A percentile compares a stretch with the other conserved stretches of the same genome.
These are phyloP conservation scores for Brachionus rubens DNA, from an alignment of 1,140 invertebrate species.

Conservation along the genomic window DNA sequence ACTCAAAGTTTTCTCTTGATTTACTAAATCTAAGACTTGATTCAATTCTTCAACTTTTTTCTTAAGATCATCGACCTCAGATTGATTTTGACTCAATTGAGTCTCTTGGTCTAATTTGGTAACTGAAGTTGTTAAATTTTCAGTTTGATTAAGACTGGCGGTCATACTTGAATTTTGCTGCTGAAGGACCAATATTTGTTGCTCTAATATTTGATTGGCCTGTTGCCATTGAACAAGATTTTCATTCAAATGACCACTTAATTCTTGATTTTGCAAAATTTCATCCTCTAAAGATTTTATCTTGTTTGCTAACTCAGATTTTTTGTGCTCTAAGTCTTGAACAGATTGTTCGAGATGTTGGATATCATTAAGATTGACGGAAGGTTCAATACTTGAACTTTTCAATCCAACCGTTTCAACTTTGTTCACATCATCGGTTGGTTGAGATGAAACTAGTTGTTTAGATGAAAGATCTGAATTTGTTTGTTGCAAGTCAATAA, in stretches of 20 bases:
- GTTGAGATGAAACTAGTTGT: too few relatives aligned
- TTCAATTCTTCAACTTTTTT: not conserved
- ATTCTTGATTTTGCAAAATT: not conserved
- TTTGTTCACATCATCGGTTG: too few relatives aligned
- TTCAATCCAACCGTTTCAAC: too few relatives aligned
- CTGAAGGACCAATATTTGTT: not conserved
- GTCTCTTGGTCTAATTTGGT: too few relatives aligned
- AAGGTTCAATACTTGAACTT: too few relatives aligned
- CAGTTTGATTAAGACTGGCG: too few relatives aligned
- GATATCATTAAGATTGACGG: too few relatives aligned
- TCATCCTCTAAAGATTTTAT: not conserved
- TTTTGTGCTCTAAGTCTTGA: not conserved
- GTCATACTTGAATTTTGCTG: too few relatives aligned
- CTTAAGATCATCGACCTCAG: not conserved
- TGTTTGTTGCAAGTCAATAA: not conserved
- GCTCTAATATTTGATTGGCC: not conserved
- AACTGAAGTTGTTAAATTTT: not conserved
- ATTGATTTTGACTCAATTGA: too few relatives aligned
- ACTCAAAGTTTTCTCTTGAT: not conserved
- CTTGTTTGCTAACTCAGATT: not conserved
- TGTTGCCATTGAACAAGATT: not conserved
- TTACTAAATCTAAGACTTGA: not conserved
- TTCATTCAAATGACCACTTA: not conserved
- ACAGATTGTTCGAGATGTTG: not conserved
- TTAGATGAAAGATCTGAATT: too few relatives aligned